A percentile compares a stretch with the other conserved stretches of the same genome.
Evolutionary conservation across 2,888 invertebrate species (phyloP).

Genomic region (Caenorhabditis imperialis): DNA sequence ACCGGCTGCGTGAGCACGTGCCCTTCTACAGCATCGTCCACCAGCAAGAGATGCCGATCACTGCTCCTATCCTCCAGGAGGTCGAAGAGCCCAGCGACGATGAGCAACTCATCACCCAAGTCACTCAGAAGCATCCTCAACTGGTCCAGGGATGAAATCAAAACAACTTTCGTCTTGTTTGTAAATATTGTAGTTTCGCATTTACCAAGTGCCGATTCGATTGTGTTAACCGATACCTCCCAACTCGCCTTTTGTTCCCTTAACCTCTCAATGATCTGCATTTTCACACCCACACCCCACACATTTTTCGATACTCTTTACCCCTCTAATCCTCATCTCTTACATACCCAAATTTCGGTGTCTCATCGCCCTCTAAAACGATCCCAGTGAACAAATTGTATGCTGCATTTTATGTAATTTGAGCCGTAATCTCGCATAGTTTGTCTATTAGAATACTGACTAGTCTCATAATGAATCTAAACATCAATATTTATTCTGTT

Average conservation of each 20-base stretch:
- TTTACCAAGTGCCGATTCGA: too few species aligned
- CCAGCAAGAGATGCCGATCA: conserved; percentile 16
- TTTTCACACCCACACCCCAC: conserved; percentile 16
- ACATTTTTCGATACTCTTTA: conserved; percentile 15
- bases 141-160: conserved; percentile 32
- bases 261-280: conserved; percentile 42
- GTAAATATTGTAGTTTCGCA: conserved; percentile 48
- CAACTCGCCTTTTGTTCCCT: too few species aligned
- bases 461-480: too few species aligned
- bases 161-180: conserved; percentile 12
- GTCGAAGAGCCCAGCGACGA: conserved; percentile 7
- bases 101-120: conserved; percentile 42
- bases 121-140: conserved; percentile 33
- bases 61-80: not conserved
- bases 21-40: conserved; percentile 34
- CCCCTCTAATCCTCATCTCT: conserved; percentile 11
- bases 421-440: not conserved
- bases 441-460: too few species aligned
- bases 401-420: too few species aligned
- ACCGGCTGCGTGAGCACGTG: conserved; percentile 85
- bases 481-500: too few species aligned
- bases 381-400: conserved; percentile 23
- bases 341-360: conserved; percentile 28
- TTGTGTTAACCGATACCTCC: conserved; percentile 7
- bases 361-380: conserved; percentile 7